These are phyloP conservation scores for Poecilia wingei DNA, from an alignment of 2,797 vertebrate genomes.

Conservation along the genomic window DNA sequence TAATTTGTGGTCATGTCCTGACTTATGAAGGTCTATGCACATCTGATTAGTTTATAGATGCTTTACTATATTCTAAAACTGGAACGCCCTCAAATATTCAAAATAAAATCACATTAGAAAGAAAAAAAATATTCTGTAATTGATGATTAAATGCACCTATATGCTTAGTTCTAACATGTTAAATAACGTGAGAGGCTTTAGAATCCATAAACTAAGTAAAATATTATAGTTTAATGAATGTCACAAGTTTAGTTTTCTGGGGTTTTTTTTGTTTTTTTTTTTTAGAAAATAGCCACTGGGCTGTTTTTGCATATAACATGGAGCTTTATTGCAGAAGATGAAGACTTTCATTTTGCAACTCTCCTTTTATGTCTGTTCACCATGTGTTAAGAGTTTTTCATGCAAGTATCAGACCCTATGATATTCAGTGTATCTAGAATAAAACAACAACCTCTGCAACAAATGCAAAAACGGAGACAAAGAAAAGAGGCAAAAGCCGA, in stretches of 20 bases:
- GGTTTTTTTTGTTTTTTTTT: neutral
- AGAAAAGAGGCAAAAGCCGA: conserved; percentile 1
- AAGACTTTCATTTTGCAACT: neutral
- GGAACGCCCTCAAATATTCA: neutral
- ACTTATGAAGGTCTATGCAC: neutral
- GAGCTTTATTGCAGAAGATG: neutral
- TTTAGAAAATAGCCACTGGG: neutral
- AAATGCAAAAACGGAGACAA: conserved; percentile 12
- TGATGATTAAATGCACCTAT: neutral
- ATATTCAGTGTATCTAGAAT: conserved; percentile 6
- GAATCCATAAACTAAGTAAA: neutral
- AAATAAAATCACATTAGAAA: neutral
- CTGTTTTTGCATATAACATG: neutral
- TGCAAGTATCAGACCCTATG: conserved; percentile 7
- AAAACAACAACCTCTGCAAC: conserved; percentile 17
- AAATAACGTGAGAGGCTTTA: neutral
- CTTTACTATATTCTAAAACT: neutral
- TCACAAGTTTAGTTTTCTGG: neutral
- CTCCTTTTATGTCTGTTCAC: neutral
- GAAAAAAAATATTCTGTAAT: neutral
- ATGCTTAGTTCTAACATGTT: neutral
- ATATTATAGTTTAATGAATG: neutral
- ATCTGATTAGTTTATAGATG: neutral
- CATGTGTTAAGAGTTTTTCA: conserved; percentile 2
- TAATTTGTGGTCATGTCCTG: neutral